phyloP scores from a whole-genome alignment of 2,888 invertebrate species.

The Alcis repandata region DNA sequence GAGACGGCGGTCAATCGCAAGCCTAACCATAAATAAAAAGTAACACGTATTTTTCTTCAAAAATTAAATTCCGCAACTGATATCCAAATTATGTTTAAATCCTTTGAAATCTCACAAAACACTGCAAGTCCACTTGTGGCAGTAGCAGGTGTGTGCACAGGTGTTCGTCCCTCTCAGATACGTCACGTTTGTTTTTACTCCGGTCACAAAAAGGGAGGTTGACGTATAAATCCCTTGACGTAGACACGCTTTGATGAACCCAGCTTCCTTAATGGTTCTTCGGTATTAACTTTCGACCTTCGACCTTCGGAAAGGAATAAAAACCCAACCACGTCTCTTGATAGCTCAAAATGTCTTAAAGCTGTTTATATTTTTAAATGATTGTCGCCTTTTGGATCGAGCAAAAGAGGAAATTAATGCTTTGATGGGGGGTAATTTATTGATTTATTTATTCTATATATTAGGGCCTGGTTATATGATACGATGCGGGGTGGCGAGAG shows the following conservation, averaged over 20 bases:
- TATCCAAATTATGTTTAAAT: not conserved
- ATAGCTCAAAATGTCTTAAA: constrained; percentile 7
- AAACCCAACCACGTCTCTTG: not conserved
- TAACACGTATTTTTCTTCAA: no score
- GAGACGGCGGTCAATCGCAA: no score
- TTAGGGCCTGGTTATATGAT: no score
- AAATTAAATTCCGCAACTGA: no score
- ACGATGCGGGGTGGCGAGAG: no score
- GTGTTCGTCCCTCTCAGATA: constrained; percentile 1
- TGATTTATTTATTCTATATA: no score
- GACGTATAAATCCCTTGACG: constrained; percentile 22
- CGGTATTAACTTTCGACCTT: constrained; percentile 21
- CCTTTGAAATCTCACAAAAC: not conserved
- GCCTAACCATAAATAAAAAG: no score
- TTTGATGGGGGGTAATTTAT: no score
- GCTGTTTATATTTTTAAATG: not conserved
- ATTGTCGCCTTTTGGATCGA: no score
- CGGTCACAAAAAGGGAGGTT: constrained; percentile 12
- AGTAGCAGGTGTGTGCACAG: constrained; percentile 10
- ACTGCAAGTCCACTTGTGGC: constrained; percentile 8
- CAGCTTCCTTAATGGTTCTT: constrained; percentile 23
- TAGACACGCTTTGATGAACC: constrained; percentile 23
- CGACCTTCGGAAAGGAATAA: constrained; percentile 27
- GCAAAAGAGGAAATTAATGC: no score
- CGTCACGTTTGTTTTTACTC: constrained; percentile 19